These are phyloP conservation scores for Sympetrum striolatum DNA, from an alignment of 2,888 invertebrate genomes.

Conservation along the genomic window DNA sequence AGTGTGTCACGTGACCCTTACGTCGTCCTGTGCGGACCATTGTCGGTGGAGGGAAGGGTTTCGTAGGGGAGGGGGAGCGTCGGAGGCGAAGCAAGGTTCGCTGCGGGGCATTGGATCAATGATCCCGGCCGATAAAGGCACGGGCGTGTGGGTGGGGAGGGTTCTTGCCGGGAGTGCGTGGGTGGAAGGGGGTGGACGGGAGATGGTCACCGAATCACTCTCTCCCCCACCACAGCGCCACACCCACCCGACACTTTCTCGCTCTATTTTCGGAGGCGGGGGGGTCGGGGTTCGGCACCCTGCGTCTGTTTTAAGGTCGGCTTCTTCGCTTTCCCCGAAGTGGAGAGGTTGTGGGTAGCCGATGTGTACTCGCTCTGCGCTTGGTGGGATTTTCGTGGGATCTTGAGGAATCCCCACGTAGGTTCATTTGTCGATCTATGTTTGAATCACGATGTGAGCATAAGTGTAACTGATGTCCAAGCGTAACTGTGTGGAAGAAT, in stretches of 20 bases:
- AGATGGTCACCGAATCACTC: neutral
- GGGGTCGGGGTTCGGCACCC: neutral
- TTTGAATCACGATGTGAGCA: too few relatives aligned
- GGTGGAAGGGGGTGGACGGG: neutral
- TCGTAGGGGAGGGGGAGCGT: conserved; percentile 45
- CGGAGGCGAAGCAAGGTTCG: conserved; percentile 45
- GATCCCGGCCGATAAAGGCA: conserved; percentile 46
- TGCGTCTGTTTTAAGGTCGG: neutral
- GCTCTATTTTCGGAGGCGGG: neutral
- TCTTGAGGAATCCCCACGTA: too few relatives aligned
- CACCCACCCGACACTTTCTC: neutral
- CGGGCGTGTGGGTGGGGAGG: conserved; percentile 30
- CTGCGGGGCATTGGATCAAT: conserved; percentile 45
- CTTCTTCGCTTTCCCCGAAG: neutral
- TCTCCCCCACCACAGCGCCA: neutral
- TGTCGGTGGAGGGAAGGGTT: neutral
- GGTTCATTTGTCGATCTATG: too few relatives aligned
- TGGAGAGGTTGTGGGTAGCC: neutral
- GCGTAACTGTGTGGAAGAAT: too few relatives aligned
- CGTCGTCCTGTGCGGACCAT: neutral
- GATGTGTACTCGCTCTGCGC: neutral
- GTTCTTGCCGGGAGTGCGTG: neutral
- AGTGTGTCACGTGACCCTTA: neutral
- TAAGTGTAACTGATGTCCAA: too few relatives aligned
- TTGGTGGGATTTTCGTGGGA: too few relatives aligned